A percentile compares a stretch with the other conserved stretches of the same genome.
Conservation (phyloP, 2,113 vertebrate genomes). For the Phalacrocorax aristotelis region DNA sequence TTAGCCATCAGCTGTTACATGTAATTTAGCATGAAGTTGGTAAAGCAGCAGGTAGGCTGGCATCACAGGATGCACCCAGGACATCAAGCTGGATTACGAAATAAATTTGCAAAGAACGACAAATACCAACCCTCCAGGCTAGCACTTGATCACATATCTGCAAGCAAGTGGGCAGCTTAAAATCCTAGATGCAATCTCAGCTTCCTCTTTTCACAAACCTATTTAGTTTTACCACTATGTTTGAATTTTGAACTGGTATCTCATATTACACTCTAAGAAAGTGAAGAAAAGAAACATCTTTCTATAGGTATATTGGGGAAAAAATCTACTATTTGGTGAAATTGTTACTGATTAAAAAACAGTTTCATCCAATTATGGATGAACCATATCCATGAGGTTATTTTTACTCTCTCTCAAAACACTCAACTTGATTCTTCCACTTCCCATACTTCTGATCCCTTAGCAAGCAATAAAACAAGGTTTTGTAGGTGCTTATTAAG, state of each 20-base stretch:
- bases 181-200: not conserved
- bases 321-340: not conserved
- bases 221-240: not conserved
- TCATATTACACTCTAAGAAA: not conserved
- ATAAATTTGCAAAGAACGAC: not conserved
- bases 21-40: not conserved
- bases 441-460: not conserved
- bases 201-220: not conserved
- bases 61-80: not conserved
- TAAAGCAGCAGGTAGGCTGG: not conserved
- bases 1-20: not conserved
- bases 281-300: not conserved
- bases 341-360: not conserved
- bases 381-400: not conserved
- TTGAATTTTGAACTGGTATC: not conserved
- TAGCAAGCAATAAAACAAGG: not conserved
- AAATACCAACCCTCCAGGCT: not conserved
- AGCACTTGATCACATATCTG: not conserved
- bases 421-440: not conserved
- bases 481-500: not conserved
- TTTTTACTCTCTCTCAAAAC: not conserved
- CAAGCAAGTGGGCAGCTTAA: not conserved
- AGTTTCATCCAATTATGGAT: not conserved
- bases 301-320: not conserved
- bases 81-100: not conserved